Conservation (phyloP, 2,888 invertebrate genomes). For the Caenorhabditis doughertyi region DNA sequence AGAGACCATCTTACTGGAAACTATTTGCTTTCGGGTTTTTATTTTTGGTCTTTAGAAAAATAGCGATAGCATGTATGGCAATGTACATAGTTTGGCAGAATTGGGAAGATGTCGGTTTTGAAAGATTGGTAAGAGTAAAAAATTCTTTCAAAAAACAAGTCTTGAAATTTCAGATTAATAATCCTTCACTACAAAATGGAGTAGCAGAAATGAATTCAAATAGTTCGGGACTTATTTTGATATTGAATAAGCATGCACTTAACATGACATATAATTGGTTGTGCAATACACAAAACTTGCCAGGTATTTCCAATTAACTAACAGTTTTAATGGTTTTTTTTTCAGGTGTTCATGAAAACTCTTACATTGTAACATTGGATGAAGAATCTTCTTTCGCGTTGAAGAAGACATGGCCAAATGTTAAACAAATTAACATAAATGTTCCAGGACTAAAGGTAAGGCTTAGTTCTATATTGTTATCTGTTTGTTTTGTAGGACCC, state of each 20-base stretch:
- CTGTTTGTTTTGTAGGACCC: slow-evolving; percentile 69
- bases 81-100: slow-evolving; percentile 75
- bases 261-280: slow-evolving; percentile 82
- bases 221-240: slow-evolving; percentile 67
- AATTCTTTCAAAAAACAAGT: background rate
- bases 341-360: slow-evolving; percentile 75
- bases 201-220: slow-evolving; percentile 33
- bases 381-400: slow-evolving; percentile 66
- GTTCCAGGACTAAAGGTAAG: slow-evolving; percentile 74
- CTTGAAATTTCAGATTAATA: slow-evolving; percentile 25
- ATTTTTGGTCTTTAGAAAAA: slow-evolving; percentile 73
- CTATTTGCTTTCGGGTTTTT: slow-evolving; percentile 52
- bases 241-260: slow-evolving; percentile 79
- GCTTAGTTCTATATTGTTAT: background rate
- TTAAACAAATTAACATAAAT: slow-evolving; percentile 69
- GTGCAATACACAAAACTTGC: slow-evolving; percentile 75
- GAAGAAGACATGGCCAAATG: slow-evolving; percentile 71
- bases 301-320: background rate
- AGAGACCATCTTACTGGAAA: slow-evolving; percentile 32
- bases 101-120: slow-evolving; percentile 69
- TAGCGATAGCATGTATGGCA: slow-evolving; percentile 73
- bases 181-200: slow-evolving; percentile 32
- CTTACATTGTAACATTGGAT: slow-evolving; percentile 78
- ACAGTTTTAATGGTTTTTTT: background rate
- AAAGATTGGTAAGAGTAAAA: slow-evolving; percentile 69